These are phyloP conservation scores for Rotaria sp. DNA, from an alignment of 2,888 invertebrate genomes.

Conservation along the genomic window DNA sequence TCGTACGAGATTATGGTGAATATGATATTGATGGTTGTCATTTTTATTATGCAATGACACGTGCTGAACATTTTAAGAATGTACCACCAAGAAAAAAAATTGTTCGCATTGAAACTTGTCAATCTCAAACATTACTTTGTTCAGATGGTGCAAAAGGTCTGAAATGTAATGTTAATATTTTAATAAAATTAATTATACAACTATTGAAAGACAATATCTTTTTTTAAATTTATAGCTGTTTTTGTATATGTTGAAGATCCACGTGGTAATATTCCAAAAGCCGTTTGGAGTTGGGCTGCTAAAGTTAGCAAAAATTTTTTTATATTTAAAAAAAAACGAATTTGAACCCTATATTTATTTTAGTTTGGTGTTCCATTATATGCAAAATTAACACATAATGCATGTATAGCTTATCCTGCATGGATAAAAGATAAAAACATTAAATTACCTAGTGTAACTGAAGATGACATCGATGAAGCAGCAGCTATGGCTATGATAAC, in stretches of 20 bases:
- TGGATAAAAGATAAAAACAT: background rate
- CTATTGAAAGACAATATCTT: background rate
- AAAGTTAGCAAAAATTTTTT: background rate
- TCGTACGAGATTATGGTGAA: background rate
- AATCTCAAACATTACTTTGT: slow-evolving; percentile 2
- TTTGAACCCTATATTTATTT: too few species aligned
- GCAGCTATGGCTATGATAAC: background rate
- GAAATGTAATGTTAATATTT: background rate
- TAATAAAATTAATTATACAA: background rate
- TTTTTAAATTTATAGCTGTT: background rate
- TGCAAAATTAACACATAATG: background rate
- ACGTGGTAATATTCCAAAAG: background rate
- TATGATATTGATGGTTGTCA: background rate
- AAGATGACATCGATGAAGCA: background rate
- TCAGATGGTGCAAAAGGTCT: slow-evolving; percentile 3
- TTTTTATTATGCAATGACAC: background rate
- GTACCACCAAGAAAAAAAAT: background rate
- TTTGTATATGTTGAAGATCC: background rate
- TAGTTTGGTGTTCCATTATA: slow-evolving; percentile 24
- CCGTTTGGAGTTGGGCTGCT: background rate
- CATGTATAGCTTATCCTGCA: background rate
- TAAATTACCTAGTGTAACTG: background rate
- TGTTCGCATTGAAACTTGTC: slow-evolving; percentile 6
- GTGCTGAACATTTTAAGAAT: background rate
- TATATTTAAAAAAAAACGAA: background rate